Conservation (phyloP, 1,140 invertebrate genomes). For the Melanaphis sacchari region DNA sequence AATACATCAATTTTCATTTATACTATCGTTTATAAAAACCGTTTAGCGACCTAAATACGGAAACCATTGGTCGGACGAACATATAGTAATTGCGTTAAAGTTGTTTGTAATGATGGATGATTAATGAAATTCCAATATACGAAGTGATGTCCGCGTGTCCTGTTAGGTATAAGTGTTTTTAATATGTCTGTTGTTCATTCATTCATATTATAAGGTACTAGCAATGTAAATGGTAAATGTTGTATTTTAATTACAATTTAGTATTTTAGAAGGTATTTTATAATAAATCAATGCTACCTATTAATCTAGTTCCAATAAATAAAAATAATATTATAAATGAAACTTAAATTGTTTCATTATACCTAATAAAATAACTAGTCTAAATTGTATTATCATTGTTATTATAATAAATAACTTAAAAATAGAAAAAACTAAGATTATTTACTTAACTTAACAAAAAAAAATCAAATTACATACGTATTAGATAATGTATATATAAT, state of each 20-base stretch:
- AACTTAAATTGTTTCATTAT: background rate
- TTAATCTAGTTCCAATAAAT: background rate
- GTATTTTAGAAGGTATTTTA: background rate
- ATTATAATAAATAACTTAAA: background rate
- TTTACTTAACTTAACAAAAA: background rate
- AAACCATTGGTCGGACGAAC: background rate
- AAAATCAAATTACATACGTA: background rate
- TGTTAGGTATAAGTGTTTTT: background rate
- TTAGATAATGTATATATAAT: background rate
- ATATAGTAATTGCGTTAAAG: constrained; percentile 34
- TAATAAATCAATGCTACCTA: background rate
- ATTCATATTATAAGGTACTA: background rate
- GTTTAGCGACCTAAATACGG: constrained; percentile 41
- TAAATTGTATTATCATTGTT: background rate
- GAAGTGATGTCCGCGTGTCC: background rate
- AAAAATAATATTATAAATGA: background rate
- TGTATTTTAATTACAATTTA: background rate
- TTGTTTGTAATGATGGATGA: constrained; percentile 39
- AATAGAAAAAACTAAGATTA: background rate
- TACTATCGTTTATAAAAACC: background rate
- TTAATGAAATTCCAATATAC: constrained; percentile 43
- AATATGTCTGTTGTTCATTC: background rate
- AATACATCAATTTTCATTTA: background rate
- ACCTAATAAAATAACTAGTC: background rate
- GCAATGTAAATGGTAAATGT: background rate